Evolutionary conservation across 2,797 vertebrate genomes (phyloP).

Genomic region (Neostethus bicornis): DNA sequence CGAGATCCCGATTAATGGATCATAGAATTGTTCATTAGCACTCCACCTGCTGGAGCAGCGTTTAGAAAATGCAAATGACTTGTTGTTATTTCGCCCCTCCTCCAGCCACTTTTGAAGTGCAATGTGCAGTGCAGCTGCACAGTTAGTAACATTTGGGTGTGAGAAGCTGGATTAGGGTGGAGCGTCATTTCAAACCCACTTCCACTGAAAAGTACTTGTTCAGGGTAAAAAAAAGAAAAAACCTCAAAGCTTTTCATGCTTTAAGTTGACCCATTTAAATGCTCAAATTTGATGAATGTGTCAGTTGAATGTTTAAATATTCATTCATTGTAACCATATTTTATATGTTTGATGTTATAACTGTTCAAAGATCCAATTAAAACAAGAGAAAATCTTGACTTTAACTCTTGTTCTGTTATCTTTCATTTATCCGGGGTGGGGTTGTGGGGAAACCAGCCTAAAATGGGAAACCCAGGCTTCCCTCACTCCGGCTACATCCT

Average conservation of each 20-base stretch:
- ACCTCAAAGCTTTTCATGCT: slow-evolving; percentile 2
- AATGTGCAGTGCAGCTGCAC: slow-evolving; percentile 52
- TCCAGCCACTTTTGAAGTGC: slow-evolving; percentile 65
- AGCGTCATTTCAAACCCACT: slow-evolving; percentile 43
- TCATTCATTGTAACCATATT: slow-evolving; percentile 27
- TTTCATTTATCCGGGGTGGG: too few species aligned
- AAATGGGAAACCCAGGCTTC: too few species aligned
- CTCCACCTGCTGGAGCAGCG: slow-evolving; percentile 62
- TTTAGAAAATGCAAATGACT: slow-evolving; percentile 68
- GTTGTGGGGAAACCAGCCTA: too few species aligned
- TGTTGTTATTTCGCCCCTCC: slow-evolving; percentile 56
- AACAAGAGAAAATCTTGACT: slow-evolving; percentile 6
- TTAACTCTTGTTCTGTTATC: too few species aligned
- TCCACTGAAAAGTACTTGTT: slow-evolving; percentile 45
- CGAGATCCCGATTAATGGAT: slow-evolving; percentile 72
- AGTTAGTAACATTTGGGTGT: slow-evolving; percentile 47
- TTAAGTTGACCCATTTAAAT: slow-evolving; percentile 26
- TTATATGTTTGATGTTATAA: slow-evolving; percentile 30
- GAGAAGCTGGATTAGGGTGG: slow-evolving; percentile 45
- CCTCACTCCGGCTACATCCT: too few species aligned
- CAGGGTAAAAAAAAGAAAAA: too few species aligned
- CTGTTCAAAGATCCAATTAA: slow-evolving; percentile 37
- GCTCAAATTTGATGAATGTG: slow-evolving; percentile 30
- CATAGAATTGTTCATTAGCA: slow-evolving; percentile 73
- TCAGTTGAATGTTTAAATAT: slow-evolving; percentile 46